Base-by-base conservation (phyloP, 2,797 vertebrate species). In the Mallotus villosus region DNA sequence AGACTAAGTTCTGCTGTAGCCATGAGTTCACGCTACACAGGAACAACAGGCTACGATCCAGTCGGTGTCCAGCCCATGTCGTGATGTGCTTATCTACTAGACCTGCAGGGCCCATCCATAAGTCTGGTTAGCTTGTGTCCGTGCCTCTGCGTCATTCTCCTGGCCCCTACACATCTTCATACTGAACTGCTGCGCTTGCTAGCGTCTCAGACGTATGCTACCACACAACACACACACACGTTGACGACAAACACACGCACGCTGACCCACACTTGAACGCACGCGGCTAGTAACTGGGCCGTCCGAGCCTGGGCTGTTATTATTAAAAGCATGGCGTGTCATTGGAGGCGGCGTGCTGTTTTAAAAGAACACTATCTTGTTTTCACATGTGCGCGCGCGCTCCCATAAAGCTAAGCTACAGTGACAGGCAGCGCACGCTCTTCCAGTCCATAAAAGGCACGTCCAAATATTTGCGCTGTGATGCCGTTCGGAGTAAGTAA, bases 321-420 rank as follows among this genome's bases (percentile, higher is more conserved):
- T 71, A 77, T 84, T 74, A 78, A 82, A 83, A 4, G 68, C 81
- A 82, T 25, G 21, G 17, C 25, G 63, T 81, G 49, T 75, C 64
- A 81, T 76, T 76, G 70, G 66, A 67, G 51, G 63, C 66, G 60
- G 59, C 61, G 68, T 73, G 78, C n/a, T 58, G 76, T 79, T 82
- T 80, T 57, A 78, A 75, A 41, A 67, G 53, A 46, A 55, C 68
- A 12, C 24, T 19, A 55, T 73, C 24, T 74, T 81, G 70, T 75
- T 80, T 82, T 80, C 63, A 64, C 71, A 74, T 16, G 74, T 57
- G 68, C 22, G 57, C 74, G 57, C 74, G 57, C 60, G 62, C 51
- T 58, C 70, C 65, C 46, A 68, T 68, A 72, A 79, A 85, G 37
- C 32, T 34, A 58, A 74, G 68, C 8, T 21, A 73, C 21, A 51